Evolutionary conservation across 2,113 vertebrate species (phyloP).

Genomic region (Opisthocomus hoazin): DNA sequence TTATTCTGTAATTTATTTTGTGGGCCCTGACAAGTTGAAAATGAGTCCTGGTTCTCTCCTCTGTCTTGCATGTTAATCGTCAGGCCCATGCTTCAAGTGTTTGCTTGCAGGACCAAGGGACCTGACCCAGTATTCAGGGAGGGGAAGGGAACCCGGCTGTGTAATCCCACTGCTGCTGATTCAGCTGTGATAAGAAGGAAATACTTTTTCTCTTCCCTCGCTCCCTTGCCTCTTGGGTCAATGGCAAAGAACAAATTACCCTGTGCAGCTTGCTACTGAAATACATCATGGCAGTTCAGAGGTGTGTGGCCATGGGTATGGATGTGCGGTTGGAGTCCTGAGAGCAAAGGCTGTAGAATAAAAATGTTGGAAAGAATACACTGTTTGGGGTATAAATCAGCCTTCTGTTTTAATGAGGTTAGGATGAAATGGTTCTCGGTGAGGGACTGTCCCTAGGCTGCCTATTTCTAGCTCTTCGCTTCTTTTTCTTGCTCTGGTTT

Average conservation of each 20-base stretch:
- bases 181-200: background rate
- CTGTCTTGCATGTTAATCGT: constrained; percentile 36
- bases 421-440: background rate
- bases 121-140: background rate
- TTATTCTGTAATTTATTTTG: constrained; percentile 72
- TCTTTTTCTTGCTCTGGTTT: background rate
- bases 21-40: constrained; percentile 58
- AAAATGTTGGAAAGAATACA: background rate
- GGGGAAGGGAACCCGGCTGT: background rate
- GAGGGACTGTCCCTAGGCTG: background rate
- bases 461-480: background rate
- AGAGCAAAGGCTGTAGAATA: background rate
- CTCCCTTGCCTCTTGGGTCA: background rate
- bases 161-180: background rate
- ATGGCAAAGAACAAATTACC: background rate
- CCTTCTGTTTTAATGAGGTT: background rate
- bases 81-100: background rate
- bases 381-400: background rate
- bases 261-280: background rate
- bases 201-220: background rate
- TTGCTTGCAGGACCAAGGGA: background rate
- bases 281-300: background rate
- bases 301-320: background rate
- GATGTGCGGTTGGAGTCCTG: background rate
- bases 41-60: constrained; percentile 16